Percentiles rank a stretch among this genome's conserved stretches.
phyloP scores from a whole-genome alignment of 2,797 vertebrate genomes.

The Danio aesculapii region DNA sequence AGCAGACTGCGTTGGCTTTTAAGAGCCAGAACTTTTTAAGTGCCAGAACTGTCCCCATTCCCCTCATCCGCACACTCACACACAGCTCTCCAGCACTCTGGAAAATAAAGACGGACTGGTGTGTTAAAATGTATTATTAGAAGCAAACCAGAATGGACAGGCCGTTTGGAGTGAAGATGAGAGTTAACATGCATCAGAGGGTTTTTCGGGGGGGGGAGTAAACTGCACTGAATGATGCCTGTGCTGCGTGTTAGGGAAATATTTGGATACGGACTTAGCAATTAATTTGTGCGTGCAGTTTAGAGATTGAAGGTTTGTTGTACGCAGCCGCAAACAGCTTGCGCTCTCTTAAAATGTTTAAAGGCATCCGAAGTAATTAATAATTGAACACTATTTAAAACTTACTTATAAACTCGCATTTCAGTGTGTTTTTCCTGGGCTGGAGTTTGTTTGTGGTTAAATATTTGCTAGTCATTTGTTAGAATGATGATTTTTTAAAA shows the following conservation, averaged over 20 bases:
- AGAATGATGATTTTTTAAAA: slow-evolving; percentile 23
- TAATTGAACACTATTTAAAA: slow-evolving; percentile 10
- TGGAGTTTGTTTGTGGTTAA: slow-evolving; percentile 40
- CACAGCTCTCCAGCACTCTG: slow-evolving; percentile 29
- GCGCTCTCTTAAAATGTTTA: neutral
- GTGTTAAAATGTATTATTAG: slow-evolving; percentile 48
- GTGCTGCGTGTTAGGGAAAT: neutral
- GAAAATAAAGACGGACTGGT: slow-evolving; percentile 46
- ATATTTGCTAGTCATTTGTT: slow-evolving; percentile 46
- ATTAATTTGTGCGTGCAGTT: slow-evolving; percentile 20
- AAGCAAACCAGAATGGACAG: slow-evolving; percentile 52
- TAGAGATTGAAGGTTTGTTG: neutral
- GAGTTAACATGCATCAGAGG: slow-evolving; percentile 16
- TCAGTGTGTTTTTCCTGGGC: neutral
- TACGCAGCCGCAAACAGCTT: neutral
- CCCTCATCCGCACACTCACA: slow-evolving; percentile 2
- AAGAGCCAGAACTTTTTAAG: slow-evolving; percentile 70
- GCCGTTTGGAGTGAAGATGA: slow-evolving; percentile 43
- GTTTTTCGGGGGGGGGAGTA: slow-evolving; percentile 39
- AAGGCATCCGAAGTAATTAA: slow-evolving; percentile 5
- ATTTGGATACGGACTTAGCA: slow-evolving; percentile 14
- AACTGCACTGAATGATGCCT: slow-evolving; percentile 11
- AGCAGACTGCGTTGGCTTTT: slow-evolving; percentile 75
- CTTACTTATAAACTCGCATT: slow-evolving; percentile 25
- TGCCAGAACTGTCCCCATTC: slow-evolving; percentile 44